A percentile compares a stretch with the other conserved stretches of the same genome.
These are phyloP conservation scores for Danio albolineatus DNA, from an alignment of 2,797 vertebrate species.

Conservation along the genomic window DNA sequence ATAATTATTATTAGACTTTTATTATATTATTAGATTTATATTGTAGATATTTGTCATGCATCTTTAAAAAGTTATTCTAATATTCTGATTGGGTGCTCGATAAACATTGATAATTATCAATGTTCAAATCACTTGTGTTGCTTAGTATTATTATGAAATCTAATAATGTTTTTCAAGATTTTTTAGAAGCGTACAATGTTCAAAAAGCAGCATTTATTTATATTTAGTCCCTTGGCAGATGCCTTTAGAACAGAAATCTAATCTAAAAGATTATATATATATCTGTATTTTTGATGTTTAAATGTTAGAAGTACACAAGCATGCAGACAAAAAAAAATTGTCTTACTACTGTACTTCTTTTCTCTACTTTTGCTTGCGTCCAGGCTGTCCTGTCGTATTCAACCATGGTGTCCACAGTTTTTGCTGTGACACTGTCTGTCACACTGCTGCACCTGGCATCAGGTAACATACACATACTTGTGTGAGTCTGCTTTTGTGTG, in stretches of 20 bases:
- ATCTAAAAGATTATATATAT: too few relatives aligned
- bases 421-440: conserved; percentile 76
- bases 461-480: conserved; percentile 70
- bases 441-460: conserved; percentile 73
- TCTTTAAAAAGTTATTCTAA: not conserved
- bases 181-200: not conserved
- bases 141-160: not conserved
- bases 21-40: too few relatives aligned
- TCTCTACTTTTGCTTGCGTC: conserved; percentile 57
- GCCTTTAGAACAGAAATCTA: too few relatives aligned
- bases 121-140: not conserved
- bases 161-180: too few relatives aligned
- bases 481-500: conserved; percentile 39
- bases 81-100: not conserved
- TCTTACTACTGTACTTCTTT: not conserved
- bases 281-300: not conserved
- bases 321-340: not conserved
- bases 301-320: not conserved
- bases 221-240: too few relatives aligned
- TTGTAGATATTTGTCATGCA: too few relatives aligned
- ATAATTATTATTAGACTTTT: too few relatives aligned
- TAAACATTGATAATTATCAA: not conserved
- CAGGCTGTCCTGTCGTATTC: conserved; percentile 67
- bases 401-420: conserved; percentile 74
- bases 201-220: not conserved